Base-by-base conservation (phyloP, 2,797 vertebrate genomes). In the Syncerus caffer region DNA sequence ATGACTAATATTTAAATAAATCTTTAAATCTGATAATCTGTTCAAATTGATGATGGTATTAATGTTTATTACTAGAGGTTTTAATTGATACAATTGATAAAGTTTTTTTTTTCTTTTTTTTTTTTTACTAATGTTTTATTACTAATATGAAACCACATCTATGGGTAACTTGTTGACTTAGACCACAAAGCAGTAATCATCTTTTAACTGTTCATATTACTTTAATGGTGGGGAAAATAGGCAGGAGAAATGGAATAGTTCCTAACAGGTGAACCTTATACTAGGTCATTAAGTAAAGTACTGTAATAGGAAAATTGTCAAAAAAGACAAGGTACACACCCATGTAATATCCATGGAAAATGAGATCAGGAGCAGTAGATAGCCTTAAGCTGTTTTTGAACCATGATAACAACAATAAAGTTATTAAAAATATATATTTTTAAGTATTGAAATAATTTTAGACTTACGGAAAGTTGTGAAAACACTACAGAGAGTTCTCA, bases 241-340 rank as follows among this genome's bases (percentile, higher is more conserved):
- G 21, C 57, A 83, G 7, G 25, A 88, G 82, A 98, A 95, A 97
- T 55, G 85, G 45, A 95, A 47, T 62, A 83, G 31, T 15, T 88
- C 55, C 42, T 11, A 84, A 82, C 6, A 29, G 84, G 53, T 86
- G 95, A 47, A 87, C 21, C 34, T 92, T 50, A 85, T 2, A 12
- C 47, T 3, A 58, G 51, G 15, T 85, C 47, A 89, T 31, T 51
- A 64, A 71, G 16, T 67, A 79, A 42, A 91, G 6, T 55, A 23
- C 6, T 57, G 3, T 34, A 25, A 7, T 57, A 74, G 50, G 19
- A 50, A 89, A 86, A 62, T 83, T 19, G 25, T 71, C 4, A 10
- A 17, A 79, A 88, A 78, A 45, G 53, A 74, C 23, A 31, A 4
- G 79, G 25, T 47, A 6, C 0, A 12, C 12, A 34, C 92, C 21